Base-by-base conservation (phyloP, 2,888 invertebrate species). In the Cordilura impudica region DNA sequence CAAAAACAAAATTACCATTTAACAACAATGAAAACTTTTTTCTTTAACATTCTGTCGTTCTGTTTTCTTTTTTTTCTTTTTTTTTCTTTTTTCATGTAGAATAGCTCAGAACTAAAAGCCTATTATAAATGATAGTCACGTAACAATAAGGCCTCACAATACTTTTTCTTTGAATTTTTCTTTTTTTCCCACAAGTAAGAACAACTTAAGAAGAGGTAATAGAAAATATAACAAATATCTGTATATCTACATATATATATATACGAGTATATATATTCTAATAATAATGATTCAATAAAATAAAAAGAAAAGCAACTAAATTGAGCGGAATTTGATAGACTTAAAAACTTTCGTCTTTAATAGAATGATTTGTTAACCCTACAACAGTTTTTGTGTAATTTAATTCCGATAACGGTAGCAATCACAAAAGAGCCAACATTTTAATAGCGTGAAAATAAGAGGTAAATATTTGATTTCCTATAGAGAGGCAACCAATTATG, bases 81-180 rank as follows among this genome's bases (percentile, higher is more conserved):
- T 10, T 19, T 21, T 21, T 43, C 3, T 1, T 49, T 18, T 18
- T 6, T 14, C n/a, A 4, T 4, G 19, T 35, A 53, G 18, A 18
- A 19, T 4, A 43, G 14, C 45, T 23, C 45, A 16, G 10, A n/a
- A 10, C 21, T 23, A 12, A 60, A 45, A 45, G 29, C 14, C 45
- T 39, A 67, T 74, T 74, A 60, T 60, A 73, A 73, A 73, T 61
- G 61, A 54, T 71, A 61, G 61, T 71, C 71, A 71, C 71, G 71
- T 71, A 61, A 61, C 45, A 31, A 45, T 61, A 31, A 71, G 61
- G 61, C 61, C 29, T 29, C 14, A 45, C 10, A 31, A 61, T 45
- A 45, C 19, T 29, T 45, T 61, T 71, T 49, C n/a, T 12, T n/a
- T 21, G 3, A 10, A 12, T 16, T 16, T 56, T 35, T 12, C 12